Base-by-base conservation (phyloP, 37 sponge, comb jelly and placozoan genomes). In the Ianthella basta region DNA sequence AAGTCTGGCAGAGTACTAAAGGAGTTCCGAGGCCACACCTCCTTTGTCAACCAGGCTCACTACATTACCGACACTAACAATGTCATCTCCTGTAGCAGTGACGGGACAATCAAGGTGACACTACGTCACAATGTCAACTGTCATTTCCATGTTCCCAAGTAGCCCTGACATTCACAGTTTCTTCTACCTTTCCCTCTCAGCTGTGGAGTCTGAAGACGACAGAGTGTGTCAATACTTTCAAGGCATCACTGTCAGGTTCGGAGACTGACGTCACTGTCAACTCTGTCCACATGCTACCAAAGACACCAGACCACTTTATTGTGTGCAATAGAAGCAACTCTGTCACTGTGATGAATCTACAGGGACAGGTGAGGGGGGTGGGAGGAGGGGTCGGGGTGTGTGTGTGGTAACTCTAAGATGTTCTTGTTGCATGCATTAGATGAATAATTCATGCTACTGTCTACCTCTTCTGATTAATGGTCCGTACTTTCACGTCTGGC, bases 171-270 rank as follows among this genome's bases (percentile, higher is more conserved):
- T 72, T 29, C 10, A 8, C 5, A 4, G 20, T 59, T 60, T 81
- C n/a, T 83, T 10, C n/a, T n/a, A 14, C 25, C 78, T 10, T n/a
- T n/a, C 68, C 29, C 65, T 4, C 29, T 53, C 41, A 94, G 92
- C n/a, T 96, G 55, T 98, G 99, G 99, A 96, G 90, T 87, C 32
- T 90, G 80, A 98, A 98, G 81, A 96, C 89, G 6, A 96, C 97
- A 5, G 99, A 98, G 72, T 96, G 95, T 84, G 63, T 87, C 25
- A 90, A 82, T 57, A 96, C 97, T 33, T 93, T 96, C 90, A 96
- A 96, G 72, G 85, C 74, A 34, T 72, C 87, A 16, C 91, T 88
- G 38, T 69, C 85, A 0, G 94, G 93, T 18, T 55, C 87, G 18
- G 89, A 92, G 61, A 79, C 61, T 23, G 99, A 98, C 56, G 80